Percentiles rank a stretch among this genome's conserved stretches.
phyloP scores from a whole-genome alignment of 2,888 invertebrate genomes.

The Prosapia bicincta region DNA sequence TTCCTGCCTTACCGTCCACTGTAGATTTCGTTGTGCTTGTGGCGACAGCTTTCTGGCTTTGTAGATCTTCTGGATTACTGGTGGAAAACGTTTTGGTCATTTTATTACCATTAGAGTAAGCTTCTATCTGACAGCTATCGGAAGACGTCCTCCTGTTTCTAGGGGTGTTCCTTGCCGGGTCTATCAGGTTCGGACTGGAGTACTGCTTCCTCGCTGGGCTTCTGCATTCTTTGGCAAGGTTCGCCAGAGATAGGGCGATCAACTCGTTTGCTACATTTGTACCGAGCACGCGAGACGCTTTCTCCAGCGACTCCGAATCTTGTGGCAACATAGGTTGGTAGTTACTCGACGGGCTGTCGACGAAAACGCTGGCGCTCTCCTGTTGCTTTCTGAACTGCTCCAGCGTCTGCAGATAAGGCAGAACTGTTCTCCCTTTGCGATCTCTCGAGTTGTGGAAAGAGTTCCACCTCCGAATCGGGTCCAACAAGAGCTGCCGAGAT shows the following conservation, averaged over 20 bases:
- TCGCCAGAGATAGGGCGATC: constrained; percentile 24
- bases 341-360: constrained; percentile 20
- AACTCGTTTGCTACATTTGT: constrained; percentile 27
- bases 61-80: constrained; percentile 30
- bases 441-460: constrained; percentile 46
- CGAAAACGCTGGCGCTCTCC: constrained; percentile 10
- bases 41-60: not conserved
- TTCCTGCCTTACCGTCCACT: constrained; percentile 4
- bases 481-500: constrained; percentile 40
- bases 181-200: constrained; percentile 34
- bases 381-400: constrained; percentile 25
- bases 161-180: constrained; percentile 24
- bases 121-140: constrained; percentile 22
- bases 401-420: constrained; percentile 22
- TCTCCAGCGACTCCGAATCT: constrained; percentile 21
- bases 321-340: constrained; percentile 27
- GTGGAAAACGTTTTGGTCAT: constrained; percentile 28
- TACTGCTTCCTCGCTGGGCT: constrained; percentile 33
- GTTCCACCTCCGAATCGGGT: constrained; percentile 51
- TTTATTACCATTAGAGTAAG: constrained; percentile 2
- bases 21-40: constrained; percentile 2
- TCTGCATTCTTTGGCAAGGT: constrained; percentile 10
- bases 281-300: constrained; percentile 23
- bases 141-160: constrained; percentile 30
- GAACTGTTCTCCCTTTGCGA: constrained; percentile 19